These are phyloP conservation scores for Papilio machaon DNA, from an alignment of 1,140 invertebrate species.

Conservation along the genomic window DNA sequence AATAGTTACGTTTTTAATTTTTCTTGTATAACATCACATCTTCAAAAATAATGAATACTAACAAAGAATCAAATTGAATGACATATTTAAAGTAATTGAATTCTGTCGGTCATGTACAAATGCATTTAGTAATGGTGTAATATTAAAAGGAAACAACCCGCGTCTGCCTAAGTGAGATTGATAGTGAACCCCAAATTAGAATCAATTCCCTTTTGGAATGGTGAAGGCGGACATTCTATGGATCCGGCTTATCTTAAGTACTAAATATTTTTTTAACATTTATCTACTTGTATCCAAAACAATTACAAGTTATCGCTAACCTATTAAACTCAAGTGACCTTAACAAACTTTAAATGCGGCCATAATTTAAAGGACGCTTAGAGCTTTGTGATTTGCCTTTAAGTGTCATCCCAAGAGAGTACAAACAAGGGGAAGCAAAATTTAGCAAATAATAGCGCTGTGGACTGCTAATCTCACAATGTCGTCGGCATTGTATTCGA, in stretches of 20 bases:
- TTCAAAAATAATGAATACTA: neutral
- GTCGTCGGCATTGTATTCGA: neutral
- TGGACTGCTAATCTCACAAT: neutral
- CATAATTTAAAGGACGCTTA: neutral
- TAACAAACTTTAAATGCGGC: neutral
- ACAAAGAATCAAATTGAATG: neutral
- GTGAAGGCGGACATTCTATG: slow-evolving; percentile 47
- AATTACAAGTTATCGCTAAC: neutral
- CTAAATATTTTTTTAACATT: neutral
- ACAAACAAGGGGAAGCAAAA: neutral
- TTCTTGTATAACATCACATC: too few species aligned
- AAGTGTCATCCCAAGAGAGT: too few species aligned
- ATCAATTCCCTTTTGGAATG: slow-evolving; percentile 64
- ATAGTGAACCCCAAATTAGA: slow-evolving; percentile 71
- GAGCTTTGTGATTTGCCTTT: neutral
- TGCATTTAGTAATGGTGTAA: neutral
- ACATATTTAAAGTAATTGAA: neutral
- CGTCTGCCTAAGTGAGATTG: slow-evolving; percentile 74
- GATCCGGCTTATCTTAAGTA: neutral
- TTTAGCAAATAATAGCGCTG: neutral
- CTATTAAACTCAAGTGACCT: neutral
- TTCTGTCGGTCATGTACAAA: neutral
- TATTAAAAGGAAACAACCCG: slow-evolving; percentile 15
- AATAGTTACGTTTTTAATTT: too few species aligned
- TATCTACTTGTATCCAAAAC: neutral